Evolutionary conservation across 2,797 vertebrate species (phyloP).

Genomic region (Peromyscus eremicus): DNA sequence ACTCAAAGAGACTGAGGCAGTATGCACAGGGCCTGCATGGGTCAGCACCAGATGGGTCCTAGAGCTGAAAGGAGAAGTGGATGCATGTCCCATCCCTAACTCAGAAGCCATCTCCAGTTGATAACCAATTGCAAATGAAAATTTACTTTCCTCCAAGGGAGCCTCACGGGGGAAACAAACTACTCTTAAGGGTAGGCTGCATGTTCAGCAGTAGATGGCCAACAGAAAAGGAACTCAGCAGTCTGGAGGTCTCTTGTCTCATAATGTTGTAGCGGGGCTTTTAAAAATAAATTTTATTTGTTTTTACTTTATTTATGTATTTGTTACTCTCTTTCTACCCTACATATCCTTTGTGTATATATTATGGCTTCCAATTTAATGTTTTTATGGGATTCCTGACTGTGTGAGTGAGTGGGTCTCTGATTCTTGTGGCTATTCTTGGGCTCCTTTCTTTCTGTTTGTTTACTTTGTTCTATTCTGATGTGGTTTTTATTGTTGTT

Average conservation of each 20-base stretch:
- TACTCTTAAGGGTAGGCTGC: background rate
- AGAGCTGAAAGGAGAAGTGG: background rate
- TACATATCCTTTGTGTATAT: background rate
- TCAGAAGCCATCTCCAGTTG: background rate
- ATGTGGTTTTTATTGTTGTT: background rate
- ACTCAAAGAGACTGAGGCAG: background rate
- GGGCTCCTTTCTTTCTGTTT: background rate
- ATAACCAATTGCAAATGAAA: background rate
- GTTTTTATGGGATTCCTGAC: background rate
- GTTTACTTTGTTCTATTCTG: background rate
- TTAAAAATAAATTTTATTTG: background rate
- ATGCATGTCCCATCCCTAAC: background rate
- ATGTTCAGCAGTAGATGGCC: background rate
- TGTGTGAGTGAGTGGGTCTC: background rate
- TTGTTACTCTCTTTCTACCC: background rate
- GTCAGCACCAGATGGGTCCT: background rate
- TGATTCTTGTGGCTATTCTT: background rate
- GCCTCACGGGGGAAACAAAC: background rate
- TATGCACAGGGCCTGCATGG: background rate
- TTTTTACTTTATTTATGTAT: background rate
- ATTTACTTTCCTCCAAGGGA: background rate
- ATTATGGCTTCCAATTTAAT: background rate
- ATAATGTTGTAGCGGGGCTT: background rate
- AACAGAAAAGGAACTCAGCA: background rate
- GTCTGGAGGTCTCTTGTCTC: background rate